Conservation (phyloP, 2,888 invertebrate genomes). For the Philaethria dido region DNA sequence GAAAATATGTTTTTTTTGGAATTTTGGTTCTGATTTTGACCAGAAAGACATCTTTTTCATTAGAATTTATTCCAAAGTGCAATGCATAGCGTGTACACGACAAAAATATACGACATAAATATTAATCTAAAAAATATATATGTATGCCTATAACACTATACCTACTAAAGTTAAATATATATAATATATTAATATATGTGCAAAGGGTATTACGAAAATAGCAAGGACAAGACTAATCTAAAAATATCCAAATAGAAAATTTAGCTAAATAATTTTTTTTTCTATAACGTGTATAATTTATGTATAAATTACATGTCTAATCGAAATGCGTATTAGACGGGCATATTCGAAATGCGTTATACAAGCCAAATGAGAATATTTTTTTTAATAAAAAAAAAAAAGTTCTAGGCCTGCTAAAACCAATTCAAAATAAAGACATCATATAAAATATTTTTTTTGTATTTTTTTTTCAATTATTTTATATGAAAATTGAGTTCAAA, state of each 20-base stretch:
- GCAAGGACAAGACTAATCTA: not conserved
- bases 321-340: not conserved
- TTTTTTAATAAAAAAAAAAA: not conserved
- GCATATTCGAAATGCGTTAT: not conserved
- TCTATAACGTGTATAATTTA: not conserved
- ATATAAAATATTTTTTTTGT: not conserved
- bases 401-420: constrained; percentile 20
- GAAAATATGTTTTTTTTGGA: no score
- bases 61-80: not conserved
- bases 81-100: not conserved
- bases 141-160: not conserved
- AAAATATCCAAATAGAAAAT: constrained; percentile 1
- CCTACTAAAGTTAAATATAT: not conserved
- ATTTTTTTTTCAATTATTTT: not conserved
- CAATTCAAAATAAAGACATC: not conserved
- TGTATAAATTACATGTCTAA: not conserved
- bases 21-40: no score
- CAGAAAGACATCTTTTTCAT: no score
- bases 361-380: constrained; percentile 6
- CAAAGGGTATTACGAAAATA: constrained; percentile 25
- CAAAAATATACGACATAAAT: not conserved
- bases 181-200: constrained; percentile 7
- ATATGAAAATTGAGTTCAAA: constrained; percentile 2
- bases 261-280: not conserved
- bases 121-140: constrained; percentile 17